These are phyloP conservation scores for Cheumatopsyche charites DNA, from an alignment of 1,140 invertebrate species.

Conservation along the genomic window DNA sequence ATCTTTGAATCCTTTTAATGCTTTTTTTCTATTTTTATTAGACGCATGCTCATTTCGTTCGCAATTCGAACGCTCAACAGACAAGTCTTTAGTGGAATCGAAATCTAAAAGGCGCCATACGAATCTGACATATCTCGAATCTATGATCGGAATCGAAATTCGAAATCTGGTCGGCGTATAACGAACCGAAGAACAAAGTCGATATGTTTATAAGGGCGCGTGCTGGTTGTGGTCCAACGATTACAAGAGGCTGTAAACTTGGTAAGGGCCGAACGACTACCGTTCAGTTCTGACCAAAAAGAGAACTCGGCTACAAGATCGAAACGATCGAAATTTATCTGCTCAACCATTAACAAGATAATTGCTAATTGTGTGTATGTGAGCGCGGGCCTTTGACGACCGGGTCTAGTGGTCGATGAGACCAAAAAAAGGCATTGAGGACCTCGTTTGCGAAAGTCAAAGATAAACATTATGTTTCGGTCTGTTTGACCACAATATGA, in stretches of 20 bases:
- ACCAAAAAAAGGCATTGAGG: too few species aligned
- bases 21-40: constrained; percentile 4
- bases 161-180: not conserved
- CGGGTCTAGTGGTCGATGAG: too few species aligned
- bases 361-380: constrained; percentile 16
- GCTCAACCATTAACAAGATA: constrained; percentile 23
- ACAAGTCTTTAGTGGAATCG: not conserved
- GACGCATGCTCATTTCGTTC: constrained; percentile 9
- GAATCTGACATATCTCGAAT: too few species aligned
- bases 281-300: not conserved
- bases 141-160: not conserved
- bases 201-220: constrained; percentile 17
- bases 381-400: too few species aligned
- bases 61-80: constrained; percentile 34
- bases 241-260: not conserved
- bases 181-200: not conserved
- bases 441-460: too few species aligned
- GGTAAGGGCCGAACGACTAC: not conserved
- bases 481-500: too few species aligned
- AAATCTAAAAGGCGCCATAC: not conserved
- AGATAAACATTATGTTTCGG: too few species aligned
- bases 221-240: not conserved
- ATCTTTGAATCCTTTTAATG: constrained; percentile 30
- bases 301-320: constrained; percentile 5
- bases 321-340: constrained; percentile 26